A percentile compares a stretch with the other conserved stretches of the same genome.
These are phyloP conservation scores for Sympetrum striolatum DNA, from an alignment of 2,888 invertebrate genomes.

Conservation along the genomic window DNA sequence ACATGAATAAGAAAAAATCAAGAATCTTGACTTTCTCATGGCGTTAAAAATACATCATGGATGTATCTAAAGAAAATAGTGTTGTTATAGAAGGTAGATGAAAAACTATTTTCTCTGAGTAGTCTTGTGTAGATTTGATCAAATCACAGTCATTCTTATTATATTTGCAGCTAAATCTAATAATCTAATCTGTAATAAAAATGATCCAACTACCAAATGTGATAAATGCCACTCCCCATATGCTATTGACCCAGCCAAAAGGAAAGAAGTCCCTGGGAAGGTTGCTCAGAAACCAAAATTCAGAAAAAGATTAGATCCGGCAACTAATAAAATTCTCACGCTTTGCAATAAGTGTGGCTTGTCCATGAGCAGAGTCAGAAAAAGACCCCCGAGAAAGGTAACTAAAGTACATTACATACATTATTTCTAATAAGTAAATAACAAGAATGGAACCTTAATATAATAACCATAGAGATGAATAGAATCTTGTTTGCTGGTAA, in stretches of 20 bases:
- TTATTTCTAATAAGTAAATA: background rate
- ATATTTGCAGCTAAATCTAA: background rate
- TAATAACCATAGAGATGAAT: too few species aligned
- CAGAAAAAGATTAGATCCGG: background rate
- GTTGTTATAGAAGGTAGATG: background rate
- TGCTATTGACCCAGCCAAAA: slow-evolving; percentile 1
- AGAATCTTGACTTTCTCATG: too few species aligned
- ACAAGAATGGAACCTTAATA: background rate
- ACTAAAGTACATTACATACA: background rate
- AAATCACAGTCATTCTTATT: too few species aligned
- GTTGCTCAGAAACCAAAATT: background rate
- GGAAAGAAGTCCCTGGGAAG: background rate
- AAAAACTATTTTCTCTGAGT: too few species aligned
- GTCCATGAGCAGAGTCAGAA: background rate
- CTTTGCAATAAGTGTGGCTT: slow-evolving; percentile 17
- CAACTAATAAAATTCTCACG: background rate
- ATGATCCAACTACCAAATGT: background rate
- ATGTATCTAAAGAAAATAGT: too few species aligned
- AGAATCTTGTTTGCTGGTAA: too few species aligned
- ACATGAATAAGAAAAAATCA: too few species aligned
- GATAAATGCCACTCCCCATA: slow-evolving; percentile 6
- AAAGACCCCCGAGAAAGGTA: background rate
- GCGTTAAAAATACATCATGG: too few species aligned
- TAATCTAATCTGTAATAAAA: background rate
- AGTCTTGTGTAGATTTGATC: too few species aligned